phyloP scores from a whole-genome alignment of 2,888 invertebrate species.

The Homarus gammarus region DNA sequence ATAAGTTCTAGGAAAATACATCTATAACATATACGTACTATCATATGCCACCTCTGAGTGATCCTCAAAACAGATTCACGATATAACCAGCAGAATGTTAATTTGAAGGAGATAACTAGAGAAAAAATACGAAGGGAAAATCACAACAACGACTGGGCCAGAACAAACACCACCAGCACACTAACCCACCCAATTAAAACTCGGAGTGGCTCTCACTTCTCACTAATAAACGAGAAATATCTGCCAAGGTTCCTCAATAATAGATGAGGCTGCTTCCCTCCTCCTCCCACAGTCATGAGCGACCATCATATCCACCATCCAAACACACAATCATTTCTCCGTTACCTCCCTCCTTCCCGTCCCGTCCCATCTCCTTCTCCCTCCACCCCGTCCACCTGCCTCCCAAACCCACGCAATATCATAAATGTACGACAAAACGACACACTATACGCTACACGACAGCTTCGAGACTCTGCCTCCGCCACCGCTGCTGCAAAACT shows the following conservation, averaged over 20 bases:
- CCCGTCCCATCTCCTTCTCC: not conserved
- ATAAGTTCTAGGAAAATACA: too few relatives aligned
- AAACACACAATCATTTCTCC: constrained; percentile 32
- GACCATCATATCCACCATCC: constrained; percentile 18
- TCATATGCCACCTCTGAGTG: too few relatives aligned
- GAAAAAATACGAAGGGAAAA: too few relatives aligned
- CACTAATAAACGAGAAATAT: not conserved
- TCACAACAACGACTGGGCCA: too few relatives aligned
- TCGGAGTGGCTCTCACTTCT: too few relatives aligned
- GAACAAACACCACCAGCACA: too few relatives aligned
- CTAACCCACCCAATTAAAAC: too few relatives aligned
- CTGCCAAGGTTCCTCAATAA: not conserved
- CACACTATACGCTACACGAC: not conserved
- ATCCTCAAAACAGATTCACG: too few relatives aligned
- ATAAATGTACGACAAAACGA: constrained; percentile 35
- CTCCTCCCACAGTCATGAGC: constrained; percentile 19
- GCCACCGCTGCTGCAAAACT: not conserved
- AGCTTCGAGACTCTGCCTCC: not conserved
- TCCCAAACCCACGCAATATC: not conserved
- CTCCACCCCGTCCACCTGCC: not conserved
- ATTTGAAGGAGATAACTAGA: too few relatives aligned
- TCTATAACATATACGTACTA: too few relatives aligned
- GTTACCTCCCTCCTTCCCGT: not conserved
- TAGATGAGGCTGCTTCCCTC: not conserved
- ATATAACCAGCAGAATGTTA: too few relatives aligned